Conservation (phyloP, 1,140 invertebrate species). For the Drosophila watanabei region DNA sequence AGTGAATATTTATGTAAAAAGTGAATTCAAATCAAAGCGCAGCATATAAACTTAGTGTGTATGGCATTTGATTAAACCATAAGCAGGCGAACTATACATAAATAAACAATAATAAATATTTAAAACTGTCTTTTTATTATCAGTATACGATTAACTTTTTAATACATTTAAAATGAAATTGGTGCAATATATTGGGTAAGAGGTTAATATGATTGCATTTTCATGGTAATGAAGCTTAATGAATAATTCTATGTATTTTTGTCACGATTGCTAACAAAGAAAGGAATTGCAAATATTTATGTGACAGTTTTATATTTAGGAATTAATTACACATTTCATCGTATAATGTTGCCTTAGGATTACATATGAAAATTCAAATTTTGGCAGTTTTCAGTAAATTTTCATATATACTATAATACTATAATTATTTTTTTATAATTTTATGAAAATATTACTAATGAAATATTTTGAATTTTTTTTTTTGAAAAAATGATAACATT, state of each 20-base stretch:
- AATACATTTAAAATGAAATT: too few relatives aligned
- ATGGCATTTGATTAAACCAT: conserved; percentile 57
- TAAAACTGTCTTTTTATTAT: conserved; percentile 15
- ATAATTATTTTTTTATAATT: too few relatives aligned
- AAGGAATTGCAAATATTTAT: neutral
- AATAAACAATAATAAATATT: conserved; percentile 75
- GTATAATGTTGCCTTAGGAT: too few relatives aligned
- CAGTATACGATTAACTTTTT: accelerated
- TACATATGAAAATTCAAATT: too few relatives aligned
- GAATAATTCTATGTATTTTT: neutral
- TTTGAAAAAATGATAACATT: too few relatives aligned
- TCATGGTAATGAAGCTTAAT: neutral
- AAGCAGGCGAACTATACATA: conserved; percentile 59
- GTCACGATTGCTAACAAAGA: neutral
- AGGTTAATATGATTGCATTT: neutral
- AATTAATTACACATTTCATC: too few relatives aligned
- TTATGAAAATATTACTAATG: too few relatives aligned
- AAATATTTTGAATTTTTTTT: too few relatives aligned
- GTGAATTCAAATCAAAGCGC: conserved; percentile 36
- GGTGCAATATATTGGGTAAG: too few relatives aligned
- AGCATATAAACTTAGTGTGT: conserved; percentile 44
- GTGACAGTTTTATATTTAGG: neutral
- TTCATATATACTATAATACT: too few relatives aligned
- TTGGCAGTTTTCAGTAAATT: too few relatives aligned
- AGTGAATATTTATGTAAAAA: conserved; percentile 59